phyloP scores from a whole-genome alignment of 2,888 invertebrate species.

The Dryobotodes eremita region DNA sequence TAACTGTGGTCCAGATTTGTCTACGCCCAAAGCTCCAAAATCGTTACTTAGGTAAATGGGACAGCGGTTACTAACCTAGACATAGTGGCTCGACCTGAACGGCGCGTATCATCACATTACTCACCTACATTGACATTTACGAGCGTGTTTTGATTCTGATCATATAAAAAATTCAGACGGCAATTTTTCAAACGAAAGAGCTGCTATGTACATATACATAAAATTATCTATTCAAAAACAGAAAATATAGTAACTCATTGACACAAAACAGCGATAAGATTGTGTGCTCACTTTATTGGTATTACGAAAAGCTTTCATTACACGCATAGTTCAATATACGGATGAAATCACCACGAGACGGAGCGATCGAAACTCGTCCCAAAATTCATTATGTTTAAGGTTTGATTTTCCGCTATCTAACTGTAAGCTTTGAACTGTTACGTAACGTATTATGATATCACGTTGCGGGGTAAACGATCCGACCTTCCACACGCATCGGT shows the following conservation, averaged over 20 bases:
- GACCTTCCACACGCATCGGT: slow-evolving; percentile 85
- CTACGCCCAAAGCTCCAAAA: slow-evolving; percentile 31
- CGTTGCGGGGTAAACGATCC: slow-evolving; percentile 85
- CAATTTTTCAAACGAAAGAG: slow-evolving; percentile 44
- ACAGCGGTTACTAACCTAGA: slow-evolving; percentile 47
- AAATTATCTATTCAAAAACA: slow-evolving; percentile 54
- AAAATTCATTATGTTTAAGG: slow-evolving; percentile 69
- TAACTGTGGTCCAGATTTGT: slow-evolving; percentile 51
- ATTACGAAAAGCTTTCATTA: slow-evolving; percentile 82
- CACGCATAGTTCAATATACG: slow-evolving; percentile 72
- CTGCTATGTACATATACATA: slow-evolving; percentile 42
- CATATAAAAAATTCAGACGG: slow-evolving; percentile 38
- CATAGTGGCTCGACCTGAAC: slow-evolving; percentile 47
- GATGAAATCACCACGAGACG: slow-evolving; percentile 71
- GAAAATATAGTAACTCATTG: slow-evolving; percentile 64
- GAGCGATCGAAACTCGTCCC: slow-evolving; percentile 68
- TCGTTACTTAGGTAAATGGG: slow-evolving; percentile 55
- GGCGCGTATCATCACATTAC: slow-evolving; percentile 67
- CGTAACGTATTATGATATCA: slow-evolving; percentile 84
- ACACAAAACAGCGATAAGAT: slow-evolving; percentile 73
- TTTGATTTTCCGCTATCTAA: slow-evolving; percentile 74
- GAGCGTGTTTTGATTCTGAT: slow-evolving; percentile 63
- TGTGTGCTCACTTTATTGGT: slow-evolving; percentile 72
- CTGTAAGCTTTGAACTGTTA: slow-evolving; percentile 79
- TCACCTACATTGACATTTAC: slow-evolving; percentile 74